Evolutionary conservation across 2,797 vertebrate genomes (phyloP).

Genomic region (Emys orbicularis): DNA sequence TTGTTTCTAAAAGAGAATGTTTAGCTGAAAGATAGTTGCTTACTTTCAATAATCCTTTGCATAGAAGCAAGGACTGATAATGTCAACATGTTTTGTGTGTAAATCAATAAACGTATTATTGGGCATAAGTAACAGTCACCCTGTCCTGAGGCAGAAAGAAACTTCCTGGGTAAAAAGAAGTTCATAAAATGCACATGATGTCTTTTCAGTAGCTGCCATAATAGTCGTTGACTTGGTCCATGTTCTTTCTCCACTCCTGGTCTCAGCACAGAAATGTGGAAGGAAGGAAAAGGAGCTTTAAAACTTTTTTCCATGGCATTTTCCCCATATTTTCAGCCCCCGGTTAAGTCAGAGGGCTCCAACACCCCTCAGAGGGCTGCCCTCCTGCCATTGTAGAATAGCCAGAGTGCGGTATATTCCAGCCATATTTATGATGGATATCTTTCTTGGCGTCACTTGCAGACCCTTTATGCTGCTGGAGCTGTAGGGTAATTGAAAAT

Average conservation of each 20-base stretch:
- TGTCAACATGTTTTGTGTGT: neutral
- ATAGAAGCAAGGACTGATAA: neutral
- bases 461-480: neutral
- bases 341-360: neutral
- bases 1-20: neutral
- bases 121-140: slow-evolving; percentile 17
- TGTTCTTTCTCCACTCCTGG: neutral
- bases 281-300: neutral
- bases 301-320: neutral
- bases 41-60: neutral
- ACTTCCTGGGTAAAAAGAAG: neutral
- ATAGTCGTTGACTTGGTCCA: neutral
- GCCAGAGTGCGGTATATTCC: neutral
- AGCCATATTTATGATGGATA: neutral
- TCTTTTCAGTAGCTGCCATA: accelerated
- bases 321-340: neutral
- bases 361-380: neutral
- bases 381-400: neutral
- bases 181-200: neutral
- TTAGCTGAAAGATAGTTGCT: neutral
- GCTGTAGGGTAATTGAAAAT: accelerated
- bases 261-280: neutral
- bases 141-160: neutral
- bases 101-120: neutral
- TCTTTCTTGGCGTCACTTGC: neutral